Conservation (phyloP, 1,140 invertebrate species). For the Temnothorax curvispinosus region DNA sequence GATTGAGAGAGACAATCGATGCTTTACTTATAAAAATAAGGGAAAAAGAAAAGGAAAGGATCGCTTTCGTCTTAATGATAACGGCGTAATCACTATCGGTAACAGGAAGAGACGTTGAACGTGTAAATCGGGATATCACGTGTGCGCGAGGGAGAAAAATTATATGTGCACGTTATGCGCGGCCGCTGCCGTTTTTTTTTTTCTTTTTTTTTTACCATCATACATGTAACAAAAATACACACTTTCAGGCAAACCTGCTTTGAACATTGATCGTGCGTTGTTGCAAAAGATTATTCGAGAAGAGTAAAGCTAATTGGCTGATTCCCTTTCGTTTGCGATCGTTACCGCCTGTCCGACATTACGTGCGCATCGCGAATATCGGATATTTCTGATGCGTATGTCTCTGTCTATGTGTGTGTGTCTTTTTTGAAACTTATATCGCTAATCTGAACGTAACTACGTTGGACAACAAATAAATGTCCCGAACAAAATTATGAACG, state of each 20-base stretch:
- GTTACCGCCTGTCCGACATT: constrained; percentile 18
- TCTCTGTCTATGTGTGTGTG: not conserved
- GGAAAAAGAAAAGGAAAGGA: not conserved
- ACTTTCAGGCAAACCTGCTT: constrained; percentile 41
- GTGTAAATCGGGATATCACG: constrained; percentile 17
- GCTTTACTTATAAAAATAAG: constrained; percentile 12
- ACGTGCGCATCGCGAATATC: constrained; percentile 33
- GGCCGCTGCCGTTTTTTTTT: not conserved
- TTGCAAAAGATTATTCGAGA: constrained; percentile 19
- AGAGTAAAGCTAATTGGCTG: constrained; percentile 46
- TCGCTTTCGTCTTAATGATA: constrained; percentile 16
- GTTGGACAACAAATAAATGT: not conserved
- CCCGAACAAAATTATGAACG: not conserved
- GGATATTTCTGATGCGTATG: constrained; percentile 6
- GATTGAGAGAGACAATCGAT: constrained; percentile 31
- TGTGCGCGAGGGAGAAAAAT: not conserved
- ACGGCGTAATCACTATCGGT: constrained; percentile 29
- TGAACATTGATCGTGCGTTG: constrained; percentile 55
- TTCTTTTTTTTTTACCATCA: not conserved
- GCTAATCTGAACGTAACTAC: constrained; percentile 28
- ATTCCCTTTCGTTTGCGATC: constrained; percentile 7
- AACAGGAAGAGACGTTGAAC: constrained; percentile 44
- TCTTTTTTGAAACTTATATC: constrained; percentile 8
- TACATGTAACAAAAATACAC: constrained; percentile 52
- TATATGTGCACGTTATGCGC: not conserved